Evolutionary conservation across 2,113 vertebrate genomes (phyloP), one percentile per base, ranked within the genome.

Genomic region (Chauna torquata): DNA sequence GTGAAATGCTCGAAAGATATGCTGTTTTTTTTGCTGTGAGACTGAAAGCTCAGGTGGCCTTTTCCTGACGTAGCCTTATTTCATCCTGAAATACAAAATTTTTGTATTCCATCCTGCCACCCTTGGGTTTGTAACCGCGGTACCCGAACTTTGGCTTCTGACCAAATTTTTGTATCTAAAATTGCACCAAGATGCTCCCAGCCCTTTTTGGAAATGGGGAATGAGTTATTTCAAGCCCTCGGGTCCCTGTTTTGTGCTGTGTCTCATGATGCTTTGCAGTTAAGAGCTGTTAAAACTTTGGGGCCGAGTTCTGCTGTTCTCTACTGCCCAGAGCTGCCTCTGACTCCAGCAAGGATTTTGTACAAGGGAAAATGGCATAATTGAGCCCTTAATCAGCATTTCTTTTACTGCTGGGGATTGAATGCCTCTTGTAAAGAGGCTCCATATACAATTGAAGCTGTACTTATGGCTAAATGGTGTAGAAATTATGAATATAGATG

Each of bases 401-500:
- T 96, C 86, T 95, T 97, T 89, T 86, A 91, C 93, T 95, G 93
- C 90, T 83, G 76, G n/a, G 68, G 55, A 61, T 91, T 93, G 82
- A 96, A 93, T 78, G 62, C 68, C 68, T 80, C 96, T 86, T 83
- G 76, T 93, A n/a, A 94, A 95, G 95, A 95, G 93, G 71, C 55
- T 95, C 42, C 64, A 71, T 58, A 59, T 95, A 95, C 92, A 97
- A 95, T 88, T 91, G 90, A 74, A 93, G 87, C 91, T 93, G 69
- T 88, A 97, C 89, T 97, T 97, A 77, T 18, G 28, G 82, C 84
- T 94, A 96, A 96, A 94, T 96, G 81, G n/a, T 36, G 82, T 94
- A 94, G 95, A 94, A 96, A 96, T 95, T 86, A 95, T 95, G 97
- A 96, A 96, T 96, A 90, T 52, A 96, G 82, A 92, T 92, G 18